phyloP scores from a whole-genome alignment of 92 coral and sea anemone genomes.

The Scolanthus callimorphus region DNA sequence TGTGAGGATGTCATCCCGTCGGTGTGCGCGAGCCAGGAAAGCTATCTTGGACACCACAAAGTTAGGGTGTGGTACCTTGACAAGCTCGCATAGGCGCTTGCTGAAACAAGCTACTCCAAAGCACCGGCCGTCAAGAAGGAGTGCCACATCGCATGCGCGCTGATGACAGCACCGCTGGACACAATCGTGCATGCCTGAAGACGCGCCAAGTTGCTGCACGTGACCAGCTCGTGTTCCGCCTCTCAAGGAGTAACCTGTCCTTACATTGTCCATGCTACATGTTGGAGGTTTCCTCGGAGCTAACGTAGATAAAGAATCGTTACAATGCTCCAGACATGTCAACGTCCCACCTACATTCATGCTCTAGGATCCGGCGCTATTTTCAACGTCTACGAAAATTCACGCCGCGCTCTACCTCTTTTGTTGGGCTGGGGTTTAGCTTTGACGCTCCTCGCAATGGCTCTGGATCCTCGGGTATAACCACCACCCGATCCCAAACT shows the following conservation, averaged over 20 bases:
- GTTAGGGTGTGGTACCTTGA: conserved; percentile 78
- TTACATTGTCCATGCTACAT: conserved; percentile 48
- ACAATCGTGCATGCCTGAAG: conserved; percentile 68
- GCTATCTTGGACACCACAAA: conserved; percentile 65
- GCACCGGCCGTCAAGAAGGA: conserved; percentile 75
- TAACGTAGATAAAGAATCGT: too few relatives aligned
- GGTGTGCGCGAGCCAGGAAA: conserved; percentile 50
- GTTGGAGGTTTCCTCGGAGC: conserved; percentile 8
- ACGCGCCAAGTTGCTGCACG: conserved; percentile 50
- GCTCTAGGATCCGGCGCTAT: too few relatives aligned
- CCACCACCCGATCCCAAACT: too few relatives aligned
- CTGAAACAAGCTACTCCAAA: conserved; percentile 80
- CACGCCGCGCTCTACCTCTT: too few relatives aligned
- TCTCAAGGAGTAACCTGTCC: conserved; percentile 51
- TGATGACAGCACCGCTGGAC: conserved; percentile 70
- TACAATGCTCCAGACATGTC: too few relatives aligned
- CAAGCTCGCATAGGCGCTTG: conserved; percentile 61
- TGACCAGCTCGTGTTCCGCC: conserved; percentile 74
- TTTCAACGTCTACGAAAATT: too few relatives aligned
- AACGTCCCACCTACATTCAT: too few relatives aligned
- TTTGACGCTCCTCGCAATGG: too few relatives aligned
- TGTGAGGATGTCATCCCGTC: conserved; percentile 32
- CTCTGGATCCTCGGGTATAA: too few relatives aligned
- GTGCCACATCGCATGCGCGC: conserved; percentile 70
- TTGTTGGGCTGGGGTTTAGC: too few relatives aligned